phyloP scores from a whole-genome alignment of 2,888 invertebrate species.

The Incurvaria masculella region DNA sequence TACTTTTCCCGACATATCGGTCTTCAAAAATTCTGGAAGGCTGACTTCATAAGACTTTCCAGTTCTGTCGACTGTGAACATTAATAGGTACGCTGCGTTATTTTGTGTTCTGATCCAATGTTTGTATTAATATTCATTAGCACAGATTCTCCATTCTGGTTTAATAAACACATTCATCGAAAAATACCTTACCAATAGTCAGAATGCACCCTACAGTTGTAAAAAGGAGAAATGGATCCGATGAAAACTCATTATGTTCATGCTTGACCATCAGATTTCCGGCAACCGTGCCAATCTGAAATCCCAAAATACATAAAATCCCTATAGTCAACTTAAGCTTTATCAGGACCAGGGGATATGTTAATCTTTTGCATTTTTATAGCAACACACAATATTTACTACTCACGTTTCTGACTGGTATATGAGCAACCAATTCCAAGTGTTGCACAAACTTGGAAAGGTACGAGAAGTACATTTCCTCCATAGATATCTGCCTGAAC shows the following conservation, averaged over 20 bases:
- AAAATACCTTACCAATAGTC: constrained; percentile 25
- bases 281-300: constrained; percentile 62
- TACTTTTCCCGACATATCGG: constrained; percentile 39
- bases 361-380: too few relatives aligned
- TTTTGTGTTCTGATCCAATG: too few relatives aligned
- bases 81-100: too few relatives aligned
- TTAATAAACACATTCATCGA: too few relatives aligned
- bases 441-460: constrained; percentile 2
- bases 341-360: too few relatives aligned
- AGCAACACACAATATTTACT: too few relatives aligned
- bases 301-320: too few relatives aligned
- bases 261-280: constrained; percentile 71
- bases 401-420: constrained; percentile 8
- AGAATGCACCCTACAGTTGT: constrained; percentile 31
- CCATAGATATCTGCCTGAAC: neutral
- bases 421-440: constrained; percentile 5
- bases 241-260: constrained; percentile 63
- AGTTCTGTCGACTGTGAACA: constrained; percentile 22
- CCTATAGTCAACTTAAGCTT: too few relatives aligned
- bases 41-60: constrained; percentile 24
- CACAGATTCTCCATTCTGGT: too few relatives aligned
- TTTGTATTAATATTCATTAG: too few relatives aligned
- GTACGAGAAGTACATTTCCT: constrained; percentile 2
- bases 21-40: constrained; percentile 36
- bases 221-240: constrained; percentile 61